These are phyloP conservation scores for Cephus rjabovi DNA, from an alignment of 2,888 invertebrate genomes.

Conservation along the genomic window DNA sequence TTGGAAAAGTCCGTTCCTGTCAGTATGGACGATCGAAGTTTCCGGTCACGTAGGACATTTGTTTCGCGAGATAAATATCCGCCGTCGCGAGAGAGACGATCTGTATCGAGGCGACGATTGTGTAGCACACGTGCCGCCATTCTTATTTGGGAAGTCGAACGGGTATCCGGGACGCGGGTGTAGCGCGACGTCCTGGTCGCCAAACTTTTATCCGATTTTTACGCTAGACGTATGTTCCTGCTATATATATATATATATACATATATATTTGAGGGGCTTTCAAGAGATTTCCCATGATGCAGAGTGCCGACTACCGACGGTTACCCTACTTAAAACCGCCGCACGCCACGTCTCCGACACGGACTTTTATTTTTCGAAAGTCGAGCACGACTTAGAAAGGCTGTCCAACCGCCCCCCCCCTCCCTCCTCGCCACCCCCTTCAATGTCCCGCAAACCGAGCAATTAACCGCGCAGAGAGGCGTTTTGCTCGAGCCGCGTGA, in stretches of 20 bases:
- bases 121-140: constrained; percentile 30
- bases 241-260: too few relatives aligned
- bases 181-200: neutral
- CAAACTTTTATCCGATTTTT: neutral
- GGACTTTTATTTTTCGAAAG: neutral
- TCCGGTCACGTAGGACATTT: constrained; percentile 38
- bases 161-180: neutral
- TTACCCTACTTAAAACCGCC: neutral
- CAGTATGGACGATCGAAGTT: constrained; percentile 36
- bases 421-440: neutral
- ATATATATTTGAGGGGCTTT: neutral
- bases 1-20: constrained; percentile 51
- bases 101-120: constrained; percentile 5
- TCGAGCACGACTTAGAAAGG: neutral
- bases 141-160: constrained; percentile 33
- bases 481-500: neutral
- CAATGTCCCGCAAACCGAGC: neutral
- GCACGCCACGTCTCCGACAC: neutral
- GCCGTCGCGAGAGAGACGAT: neutral
- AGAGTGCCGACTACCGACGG: neutral
- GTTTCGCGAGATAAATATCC: constrained; percentile 36
- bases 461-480: neutral
- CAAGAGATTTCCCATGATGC: neutral
- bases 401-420: neutral
- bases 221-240: neutral